phyloP scores from a whole-genome alignment of 2,113 vertebrate species.

The Trinectes maculatus region DNA sequence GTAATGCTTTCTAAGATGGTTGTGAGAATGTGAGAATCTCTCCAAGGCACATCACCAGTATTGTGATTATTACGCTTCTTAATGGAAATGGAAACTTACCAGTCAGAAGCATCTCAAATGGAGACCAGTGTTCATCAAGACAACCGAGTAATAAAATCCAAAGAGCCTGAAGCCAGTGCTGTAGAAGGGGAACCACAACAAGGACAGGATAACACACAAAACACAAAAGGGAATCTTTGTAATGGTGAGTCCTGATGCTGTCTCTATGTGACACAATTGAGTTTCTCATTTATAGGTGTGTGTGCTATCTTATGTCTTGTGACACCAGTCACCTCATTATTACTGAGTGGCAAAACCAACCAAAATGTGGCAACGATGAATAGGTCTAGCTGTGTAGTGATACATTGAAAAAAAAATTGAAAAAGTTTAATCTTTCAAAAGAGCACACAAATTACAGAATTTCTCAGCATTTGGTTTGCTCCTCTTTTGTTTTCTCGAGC shows the following conservation, averaged over 20 bases:
- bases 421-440: neutral
- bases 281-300: neutral
- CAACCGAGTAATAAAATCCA: conserved; percentile 43
- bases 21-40: conserved; percentile 44
- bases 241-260: conserved; percentile 70
- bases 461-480: too few species aligned
- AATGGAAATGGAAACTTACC: conserved; percentile 43
- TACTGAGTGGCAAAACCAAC: neutral
- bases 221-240: conserved; percentile 32
- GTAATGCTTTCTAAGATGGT: conserved; percentile 34
- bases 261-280: neutral
- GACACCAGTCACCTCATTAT: neutral
- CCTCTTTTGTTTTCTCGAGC: neutral
- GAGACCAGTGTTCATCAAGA: conserved; percentile 44
- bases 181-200: conserved; percentile 16
- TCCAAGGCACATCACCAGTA: conserved; percentile 27
- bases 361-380: neutral
- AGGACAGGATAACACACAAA: conserved; percentile 33
- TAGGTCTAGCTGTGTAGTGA: too few species aligned
- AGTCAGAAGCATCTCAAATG: conserved; percentile 52
- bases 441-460: too few species aligned
- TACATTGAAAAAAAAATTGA: too few species aligned
- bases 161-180: conserved; percentile 38
- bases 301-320: neutral
- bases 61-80: conserved; percentile 25